These are phyloP conservation scores for Lasioglossum albipes DNA, from an alignment of 1,140 invertebrate genomes.

Conservation along the genomic window DNA sequence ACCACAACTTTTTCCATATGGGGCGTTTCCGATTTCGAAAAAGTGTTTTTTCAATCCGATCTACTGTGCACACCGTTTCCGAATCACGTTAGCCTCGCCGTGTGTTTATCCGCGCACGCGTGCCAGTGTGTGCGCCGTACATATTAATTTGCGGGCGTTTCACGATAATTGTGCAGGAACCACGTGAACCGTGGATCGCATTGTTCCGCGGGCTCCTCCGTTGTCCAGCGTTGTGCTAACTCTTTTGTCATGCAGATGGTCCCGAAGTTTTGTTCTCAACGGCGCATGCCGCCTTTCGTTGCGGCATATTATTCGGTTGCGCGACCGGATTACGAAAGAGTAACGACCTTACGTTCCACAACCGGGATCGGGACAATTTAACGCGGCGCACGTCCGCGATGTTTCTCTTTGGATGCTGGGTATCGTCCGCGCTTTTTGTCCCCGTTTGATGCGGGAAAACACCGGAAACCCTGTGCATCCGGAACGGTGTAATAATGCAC, in stretches of 20 bases:
- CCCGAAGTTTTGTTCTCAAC: conserved; percentile 50
- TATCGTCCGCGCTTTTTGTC: not conserved
- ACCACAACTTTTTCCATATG: no score
- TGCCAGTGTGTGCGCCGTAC: not conserved
- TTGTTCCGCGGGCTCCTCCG: conserved; percentile 32
- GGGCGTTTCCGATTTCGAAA: no score
- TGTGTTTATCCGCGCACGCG: not conserved
- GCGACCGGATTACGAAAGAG: conserved; percentile 26
- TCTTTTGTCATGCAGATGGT: conserved; percentile 52
- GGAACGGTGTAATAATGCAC: not conserved
- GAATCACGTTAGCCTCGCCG: not conserved
- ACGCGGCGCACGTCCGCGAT: conserved; percentile 1
- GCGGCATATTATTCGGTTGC: conserved; percentile 35
- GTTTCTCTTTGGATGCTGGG: not conserved
- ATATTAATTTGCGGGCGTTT: conserved; percentile 55
- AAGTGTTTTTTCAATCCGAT: no score
- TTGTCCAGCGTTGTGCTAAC: conserved; percentile 36
- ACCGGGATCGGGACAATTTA: not conserved
- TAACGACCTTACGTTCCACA: conserved; percentile 35
- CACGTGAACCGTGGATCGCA: conserved; percentile 35
- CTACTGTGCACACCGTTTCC: conserved; percentile 3
- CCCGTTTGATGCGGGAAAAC: not conserved
- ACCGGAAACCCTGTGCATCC: not conserved
- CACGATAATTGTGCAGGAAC: conserved; percentile 53
- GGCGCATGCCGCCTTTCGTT: conserved; percentile 21